These are phyloP conservation scores for Propithecus coquereli DNA, from an alignment of 2,113 vertebrate species.

Conservation along the genomic window DNA sequence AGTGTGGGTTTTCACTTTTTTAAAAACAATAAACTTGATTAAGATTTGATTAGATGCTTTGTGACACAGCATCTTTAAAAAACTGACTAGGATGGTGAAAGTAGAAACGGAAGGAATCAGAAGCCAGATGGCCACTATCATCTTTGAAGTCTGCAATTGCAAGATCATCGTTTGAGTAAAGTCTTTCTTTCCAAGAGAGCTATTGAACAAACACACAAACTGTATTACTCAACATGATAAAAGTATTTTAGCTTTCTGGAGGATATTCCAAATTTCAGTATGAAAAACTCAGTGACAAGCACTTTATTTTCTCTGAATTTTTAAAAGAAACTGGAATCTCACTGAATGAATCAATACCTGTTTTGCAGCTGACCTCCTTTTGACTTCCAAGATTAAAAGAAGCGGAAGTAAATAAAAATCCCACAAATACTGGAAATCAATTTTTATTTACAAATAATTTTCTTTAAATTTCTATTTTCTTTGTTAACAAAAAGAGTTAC, in stretches of 20 bases:
- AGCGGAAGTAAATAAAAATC: background rate
- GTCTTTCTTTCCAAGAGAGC: slow-evolving; percentile 16
- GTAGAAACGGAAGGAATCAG: slow-evolving; percentile 33
- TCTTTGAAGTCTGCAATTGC: slow-evolving; percentile 32
- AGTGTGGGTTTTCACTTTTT: slow-evolving; percentile 12
- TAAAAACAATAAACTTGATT: slow-evolving; percentile 54
- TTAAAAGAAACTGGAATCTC: slow-evolving; percentile 19
- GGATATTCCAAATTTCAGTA: slow-evolving; percentile 11
- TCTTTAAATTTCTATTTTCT: background rate
- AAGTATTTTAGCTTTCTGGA: slow-evolving; percentile 8
- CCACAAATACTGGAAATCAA: background rate
- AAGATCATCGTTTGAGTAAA: slow-evolving; percentile 41
- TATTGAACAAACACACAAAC: background rate
- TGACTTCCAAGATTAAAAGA: background rate
- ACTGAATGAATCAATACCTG: background rate
- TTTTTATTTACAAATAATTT: slow-evolving; percentile 25
- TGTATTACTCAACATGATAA: background rate
- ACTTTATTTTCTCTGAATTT: slow-evolving; percentile 33
- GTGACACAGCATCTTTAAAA: background rate
- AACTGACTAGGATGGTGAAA: background rate
- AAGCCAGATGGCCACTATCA: slow-evolving; percentile 51
- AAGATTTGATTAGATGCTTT: slow-evolving; percentile 56
- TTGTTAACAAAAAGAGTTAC: background rate
- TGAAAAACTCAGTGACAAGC: background rate
- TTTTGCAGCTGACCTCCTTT: background rate